Conservation (phyloP, 1,140 invertebrate genomes). For the Mactra quadrangularis region DNA sequence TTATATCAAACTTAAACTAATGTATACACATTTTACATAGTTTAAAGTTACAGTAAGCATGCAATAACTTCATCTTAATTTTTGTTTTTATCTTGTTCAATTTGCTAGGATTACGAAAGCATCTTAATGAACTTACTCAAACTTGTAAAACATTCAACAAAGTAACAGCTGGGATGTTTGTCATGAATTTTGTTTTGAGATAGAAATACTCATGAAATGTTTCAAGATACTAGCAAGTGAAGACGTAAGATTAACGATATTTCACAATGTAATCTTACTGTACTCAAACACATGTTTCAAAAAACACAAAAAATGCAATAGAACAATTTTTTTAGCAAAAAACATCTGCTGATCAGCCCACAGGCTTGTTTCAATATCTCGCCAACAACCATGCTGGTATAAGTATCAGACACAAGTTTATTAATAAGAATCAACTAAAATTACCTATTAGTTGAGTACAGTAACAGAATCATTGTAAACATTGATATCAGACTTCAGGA, state of each 20-base stretch:
- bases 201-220: conserved; percentile 22
- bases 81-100: conserved; percentile 36
- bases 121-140: conserved; percentile 26
- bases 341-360: background rate
- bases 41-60: too few species aligned
- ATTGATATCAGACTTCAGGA: too few species aligned
- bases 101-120: conserved; percentile 17
- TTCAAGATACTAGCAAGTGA: conserved; percentile 33
- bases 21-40: too few species aligned
- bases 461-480: too few species aligned
- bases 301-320: conserved; percentile 22
- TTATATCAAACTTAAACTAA: too few species aligned
- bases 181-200: conserved; percentile 42
- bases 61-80: background rate
- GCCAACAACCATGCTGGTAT: too few species aligned
- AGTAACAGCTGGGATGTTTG: conserved; percentile 16
- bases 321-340: background rate
- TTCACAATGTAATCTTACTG: conserved; percentile 25
- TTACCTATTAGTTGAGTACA: too few species aligned
- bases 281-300: conserved; percentile 43
- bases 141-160: conserved; percentile 2
- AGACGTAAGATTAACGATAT: conserved; percentile 30
- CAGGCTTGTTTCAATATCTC: background rate
- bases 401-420: too few species aligned
- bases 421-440: too few species aligned